These are phyloP conservation scores for Anthoscopus minutus DNA, from an alignment of 2,113 vertebrate species.

Conservation along the genomic window DNA sequence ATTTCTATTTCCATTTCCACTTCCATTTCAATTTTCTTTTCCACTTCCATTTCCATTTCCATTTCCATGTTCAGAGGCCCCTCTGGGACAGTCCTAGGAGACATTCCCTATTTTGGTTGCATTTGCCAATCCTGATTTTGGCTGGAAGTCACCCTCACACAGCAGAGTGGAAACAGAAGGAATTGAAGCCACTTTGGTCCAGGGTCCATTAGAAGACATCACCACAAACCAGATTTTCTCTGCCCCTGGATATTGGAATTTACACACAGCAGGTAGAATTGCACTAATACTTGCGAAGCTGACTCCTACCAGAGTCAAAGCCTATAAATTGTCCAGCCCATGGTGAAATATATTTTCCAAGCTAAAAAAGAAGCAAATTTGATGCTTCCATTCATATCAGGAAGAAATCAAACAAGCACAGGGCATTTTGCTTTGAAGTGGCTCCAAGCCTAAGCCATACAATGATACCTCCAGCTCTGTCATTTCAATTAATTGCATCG, in stretches of 20 bases:
- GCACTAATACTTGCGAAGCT: background rate
- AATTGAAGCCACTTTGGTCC: background rate
- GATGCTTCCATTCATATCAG: background rate
- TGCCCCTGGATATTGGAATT: background rate
- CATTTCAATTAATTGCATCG: background rate
- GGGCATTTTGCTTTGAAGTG: background rate
- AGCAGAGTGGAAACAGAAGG: background rate
- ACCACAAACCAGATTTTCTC: background rate
- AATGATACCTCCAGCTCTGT: background rate
- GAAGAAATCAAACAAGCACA: background rate
- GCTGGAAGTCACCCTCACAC: background rate
- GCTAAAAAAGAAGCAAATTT: background rate
- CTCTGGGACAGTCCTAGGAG: background rate
- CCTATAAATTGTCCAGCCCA: background rate
- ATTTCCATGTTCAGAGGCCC: background rate
- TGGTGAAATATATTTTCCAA: background rate
- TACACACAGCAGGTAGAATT: background rate
- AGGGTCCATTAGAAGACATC: background rate
- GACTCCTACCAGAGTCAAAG: background rate
- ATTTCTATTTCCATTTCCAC: rapidly evolving
- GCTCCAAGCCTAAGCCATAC: background rate
- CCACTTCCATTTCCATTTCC: background rate
- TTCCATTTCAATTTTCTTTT: no score
- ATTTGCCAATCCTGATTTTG: background rate
- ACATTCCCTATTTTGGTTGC: background rate